A percentile compares a stretch with the other conserved stretches of the same genome.
phyloP scores from a whole-genome alignment of 2,113 vertebrate species.

The Entelurus aequoreus region DNA sequence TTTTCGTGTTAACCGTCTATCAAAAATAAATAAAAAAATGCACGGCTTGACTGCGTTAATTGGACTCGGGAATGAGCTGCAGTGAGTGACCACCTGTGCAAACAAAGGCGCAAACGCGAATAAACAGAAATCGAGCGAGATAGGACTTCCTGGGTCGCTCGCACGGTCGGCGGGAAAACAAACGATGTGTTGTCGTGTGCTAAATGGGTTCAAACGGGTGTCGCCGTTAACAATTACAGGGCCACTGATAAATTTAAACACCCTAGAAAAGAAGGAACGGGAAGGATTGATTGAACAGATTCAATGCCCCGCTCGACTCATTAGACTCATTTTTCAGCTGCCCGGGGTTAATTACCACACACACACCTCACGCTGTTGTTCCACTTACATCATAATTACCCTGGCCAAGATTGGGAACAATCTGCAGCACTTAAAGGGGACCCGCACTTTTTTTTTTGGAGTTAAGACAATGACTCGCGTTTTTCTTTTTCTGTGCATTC shows the following conservation, averaged over 20 bases:
- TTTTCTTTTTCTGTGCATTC: too few species aligned
- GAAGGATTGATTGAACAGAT: slow-evolving; percentile 81
- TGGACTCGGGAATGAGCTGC: slow-evolving; percentile 36
- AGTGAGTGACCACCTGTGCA: slow-evolving; percentile 18
- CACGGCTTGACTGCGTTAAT: slow-evolving; percentile 48
- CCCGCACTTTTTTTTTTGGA: too few species aligned
- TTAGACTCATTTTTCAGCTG: slow-evolving; percentile 82
- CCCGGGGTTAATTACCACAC: slow-evolving; percentile 87
- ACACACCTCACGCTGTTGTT: slow-evolving; percentile 81
- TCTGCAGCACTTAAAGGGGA: slow-evolving; percentile 54
- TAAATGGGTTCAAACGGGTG: slow-evolving; percentile 84
- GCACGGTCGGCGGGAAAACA: slow-evolving; percentile 55
- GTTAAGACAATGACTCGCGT: too few species aligned
- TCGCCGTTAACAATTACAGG: slow-evolving; percentile 81
- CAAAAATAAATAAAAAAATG: slow-evolving; percentile 21
- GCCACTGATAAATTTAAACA: slow-evolving; percentile 80
- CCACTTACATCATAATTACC: slow-evolving; percentile 90
- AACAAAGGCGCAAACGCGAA: slow-evolving; percentile 18
- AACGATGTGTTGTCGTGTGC: slow-evolving; percentile 67
- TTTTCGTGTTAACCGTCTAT: slow-evolving; percentile 52
- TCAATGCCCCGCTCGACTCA: slow-evolving; percentile 80
- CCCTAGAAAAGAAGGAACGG: slow-evolving; percentile 62
- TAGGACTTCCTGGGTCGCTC: slow-evolving; percentile 23
- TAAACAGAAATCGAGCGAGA: slow-evolving; percentile 27
- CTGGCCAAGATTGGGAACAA: slow-evolving; percentile 68